Percentiles rank a stretch among this genome's conserved stretches.
Conservation (phyloP, 92 coral and sea anemone species). For the Zoanthus sansibaricus region DNA sequence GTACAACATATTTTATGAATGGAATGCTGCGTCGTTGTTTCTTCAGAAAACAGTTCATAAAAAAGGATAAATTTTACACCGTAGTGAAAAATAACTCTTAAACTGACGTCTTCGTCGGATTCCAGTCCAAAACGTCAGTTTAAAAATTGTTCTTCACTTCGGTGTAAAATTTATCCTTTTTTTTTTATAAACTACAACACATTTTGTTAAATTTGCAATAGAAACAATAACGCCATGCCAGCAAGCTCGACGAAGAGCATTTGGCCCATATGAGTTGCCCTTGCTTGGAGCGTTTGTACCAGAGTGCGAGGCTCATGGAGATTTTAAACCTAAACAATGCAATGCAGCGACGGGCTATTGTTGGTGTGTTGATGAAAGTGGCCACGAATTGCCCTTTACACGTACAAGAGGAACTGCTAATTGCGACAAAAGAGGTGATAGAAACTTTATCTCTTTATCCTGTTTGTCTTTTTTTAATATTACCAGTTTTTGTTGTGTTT, state of each 20-base stretch:
- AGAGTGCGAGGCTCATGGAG: constrained; percentile 76
- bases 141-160: too few species aligned
- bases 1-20: too few species aligned
- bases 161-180: too few species aligned
- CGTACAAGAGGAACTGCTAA: constrained; percentile 65
- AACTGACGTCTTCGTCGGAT: too few species aligned
- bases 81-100: too few species aligned
- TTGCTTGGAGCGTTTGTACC: constrained; percentile 86
- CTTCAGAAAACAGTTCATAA: too few species aligned
- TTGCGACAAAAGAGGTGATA: constrained; percentile 57
- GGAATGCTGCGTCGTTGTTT: too few species aligned
- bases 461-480: not conserved
- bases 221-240: constrained; percentile 52
- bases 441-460: not conserved
- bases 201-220: not conserved
- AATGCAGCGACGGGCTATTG: constrained; percentile 77
- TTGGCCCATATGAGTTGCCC: constrained; percentile 74
- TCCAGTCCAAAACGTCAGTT: too few species aligned
- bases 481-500: not conserved
- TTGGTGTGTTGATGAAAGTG: constrained; percentile 90
- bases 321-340: constrained; percentile 79
- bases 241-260: constrained; percentile 71
- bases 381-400: constrained; percentile 74
- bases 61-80: too few species aligned
- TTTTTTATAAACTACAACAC: not conserved